phyloP scores from a whole-genome alignment of 37 sponge, comb jelly and placozoan genomes.

The Chondrosia reniformis region DNA sequence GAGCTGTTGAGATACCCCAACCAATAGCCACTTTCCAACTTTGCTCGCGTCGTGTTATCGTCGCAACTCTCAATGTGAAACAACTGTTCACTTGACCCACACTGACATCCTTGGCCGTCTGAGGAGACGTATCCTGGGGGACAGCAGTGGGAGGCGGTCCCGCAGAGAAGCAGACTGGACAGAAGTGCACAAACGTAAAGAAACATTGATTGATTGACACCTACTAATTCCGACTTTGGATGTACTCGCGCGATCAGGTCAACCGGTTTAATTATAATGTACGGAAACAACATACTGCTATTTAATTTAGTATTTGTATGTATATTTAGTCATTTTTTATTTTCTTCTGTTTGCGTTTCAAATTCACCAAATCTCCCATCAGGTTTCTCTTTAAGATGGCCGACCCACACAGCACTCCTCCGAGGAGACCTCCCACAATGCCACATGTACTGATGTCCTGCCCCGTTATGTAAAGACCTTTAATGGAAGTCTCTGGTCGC shows the following conservation, averaged over 20 bases:
- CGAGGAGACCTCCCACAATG: slow-evolving; percentile 72
- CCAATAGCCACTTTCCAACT: not conserved
- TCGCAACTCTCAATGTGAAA: not conserved
- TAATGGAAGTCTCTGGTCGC: slow-evolving; percentile 61
- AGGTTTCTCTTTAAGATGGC: slow-evolving; percentile 78
- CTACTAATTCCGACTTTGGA: too few species aligned
- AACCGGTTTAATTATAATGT: too few species aligned
- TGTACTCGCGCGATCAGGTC: too few species aligned
- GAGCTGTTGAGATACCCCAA: not conserved
- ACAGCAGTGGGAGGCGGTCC: too few species aligned
- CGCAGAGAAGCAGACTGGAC: too few species aligned
- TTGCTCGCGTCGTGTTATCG: not conserved
- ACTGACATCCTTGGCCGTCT: not conserved
- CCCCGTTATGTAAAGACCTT: slow-evolving; percentile 85
- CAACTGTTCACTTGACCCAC: not conserved
- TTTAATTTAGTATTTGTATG: too few species aligned
- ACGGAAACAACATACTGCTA: too few species aligned
- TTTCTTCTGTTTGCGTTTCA: slow-evolving; percentile 32
- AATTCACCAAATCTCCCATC: slow-evolving; percentile 45
- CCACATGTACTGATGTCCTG: slow-evolving; percentile 85
- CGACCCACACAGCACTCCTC: slow-evolving; percentile 71
- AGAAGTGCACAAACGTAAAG: too few species aligned
- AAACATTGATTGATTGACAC: too few species aligned
- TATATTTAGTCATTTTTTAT: too few species aligned
- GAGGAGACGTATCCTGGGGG: not conserved